phyloP scores from a whole-genome alignment of 23 tunicate genomes.

The Ascidia mentula region DNA sequence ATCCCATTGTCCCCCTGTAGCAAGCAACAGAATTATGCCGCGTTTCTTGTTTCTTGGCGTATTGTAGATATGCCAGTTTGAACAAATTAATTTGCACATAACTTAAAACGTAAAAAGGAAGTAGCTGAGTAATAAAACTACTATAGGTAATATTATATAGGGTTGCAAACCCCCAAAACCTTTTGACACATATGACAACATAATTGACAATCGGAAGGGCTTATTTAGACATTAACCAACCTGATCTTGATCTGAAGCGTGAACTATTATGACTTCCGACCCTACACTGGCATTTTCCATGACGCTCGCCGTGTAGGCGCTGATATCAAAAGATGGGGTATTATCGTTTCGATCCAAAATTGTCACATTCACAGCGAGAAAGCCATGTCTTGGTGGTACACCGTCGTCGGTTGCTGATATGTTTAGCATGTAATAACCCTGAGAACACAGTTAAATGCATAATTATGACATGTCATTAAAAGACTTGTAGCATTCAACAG shows the following conservation, averaged over 20 bases:
- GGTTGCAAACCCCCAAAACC: too few species aligned
- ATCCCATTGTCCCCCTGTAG: slow-evolving; percentile 60
- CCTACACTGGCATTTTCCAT: slow-evolving; percentile 64
- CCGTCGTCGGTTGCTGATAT: slow-evolving; percentile 89
- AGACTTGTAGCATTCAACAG: too few species aligned
- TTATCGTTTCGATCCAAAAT: slow-evolving; percentile 90
- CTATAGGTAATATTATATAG: too few species aligned
- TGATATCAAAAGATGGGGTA: slow-evolving; percentile 59
- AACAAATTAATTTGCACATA: neutral
- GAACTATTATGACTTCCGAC: slow-evolving; percentile 43
- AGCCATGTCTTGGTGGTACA: slow-evolving; percentile 49
- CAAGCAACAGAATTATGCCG: neutral
- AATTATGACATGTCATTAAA: too few species aligned
- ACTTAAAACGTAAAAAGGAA: neutral
- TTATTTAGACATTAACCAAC: too few species aligned
- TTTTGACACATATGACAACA: too few species aligned
- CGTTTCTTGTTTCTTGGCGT: neutral
- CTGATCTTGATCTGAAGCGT: slow-evolving; percentile 69
- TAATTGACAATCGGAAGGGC: too few species aligned
- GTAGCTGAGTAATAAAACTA: too few species aligned
- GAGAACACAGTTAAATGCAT: slow-evolving; percentile 4
- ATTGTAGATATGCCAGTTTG: neutral
- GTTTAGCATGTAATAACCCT: slow-evolving; percentile 63
- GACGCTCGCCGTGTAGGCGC: slow-evolving; percentile 47
- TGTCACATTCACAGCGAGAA: slow-evolving; percentile 49